phyloP scores from a whole-genome alignment of 2,888 invertebrate genomes.

The Allolobophora icterica region DNA sequence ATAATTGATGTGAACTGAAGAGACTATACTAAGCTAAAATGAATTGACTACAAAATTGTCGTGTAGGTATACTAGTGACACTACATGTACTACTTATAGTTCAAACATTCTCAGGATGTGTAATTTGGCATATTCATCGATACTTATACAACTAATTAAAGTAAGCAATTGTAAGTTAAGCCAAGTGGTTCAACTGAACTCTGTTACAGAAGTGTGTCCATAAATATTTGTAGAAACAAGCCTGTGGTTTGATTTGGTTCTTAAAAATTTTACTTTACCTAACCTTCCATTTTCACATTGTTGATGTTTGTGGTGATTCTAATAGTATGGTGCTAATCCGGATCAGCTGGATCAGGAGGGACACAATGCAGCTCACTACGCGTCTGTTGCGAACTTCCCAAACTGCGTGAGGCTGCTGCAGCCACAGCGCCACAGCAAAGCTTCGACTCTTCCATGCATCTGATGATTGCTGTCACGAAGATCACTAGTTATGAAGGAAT shows the following conservation, averaged over 20 bases:
- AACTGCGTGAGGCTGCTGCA: conserved; percentile 1
- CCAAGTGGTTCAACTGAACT: background rate
- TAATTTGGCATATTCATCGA: background rate
- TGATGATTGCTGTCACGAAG: background rate
- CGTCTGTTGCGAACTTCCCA: background rate
- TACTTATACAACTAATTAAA: background rate
- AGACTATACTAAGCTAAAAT: background rate
- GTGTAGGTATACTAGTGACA: background rate
- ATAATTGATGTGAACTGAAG: background rate
- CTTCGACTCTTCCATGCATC: background rate
- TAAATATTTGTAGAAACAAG: background rate
- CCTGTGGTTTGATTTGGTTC: background rate
- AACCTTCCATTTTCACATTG: background rate
- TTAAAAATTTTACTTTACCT: background rate
- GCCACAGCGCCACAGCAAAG: background rate
- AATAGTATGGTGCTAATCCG: conserved; percentile 91
- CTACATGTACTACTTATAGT: background rate
- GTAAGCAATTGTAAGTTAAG: background rate
- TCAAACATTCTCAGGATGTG: background rate
- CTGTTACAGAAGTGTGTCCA: background rate
- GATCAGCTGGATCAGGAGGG: conserved; percentile 87
- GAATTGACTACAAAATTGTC: background rate
- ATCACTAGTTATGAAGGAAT: background rate
- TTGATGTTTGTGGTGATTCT: conserved; percentile 47
- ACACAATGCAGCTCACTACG: conserved; percentile 81